phyloP scores from a whole-genome alignment of 1,140 invertebrate genomes.

The Drosophila virilis region DNA sequence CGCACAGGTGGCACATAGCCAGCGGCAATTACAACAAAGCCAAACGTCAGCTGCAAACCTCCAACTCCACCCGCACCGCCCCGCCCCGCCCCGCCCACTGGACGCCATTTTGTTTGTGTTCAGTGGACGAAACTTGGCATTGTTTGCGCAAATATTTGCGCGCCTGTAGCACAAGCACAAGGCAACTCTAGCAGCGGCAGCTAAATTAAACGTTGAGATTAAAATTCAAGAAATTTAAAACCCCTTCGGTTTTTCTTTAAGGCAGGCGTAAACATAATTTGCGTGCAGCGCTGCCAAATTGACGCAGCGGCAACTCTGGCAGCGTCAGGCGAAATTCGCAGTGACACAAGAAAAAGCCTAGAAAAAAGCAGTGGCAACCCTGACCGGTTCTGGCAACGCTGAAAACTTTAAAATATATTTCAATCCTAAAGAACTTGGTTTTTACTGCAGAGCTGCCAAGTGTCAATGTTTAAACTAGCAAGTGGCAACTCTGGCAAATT shows the following conservation, averaged over 20 bases:
- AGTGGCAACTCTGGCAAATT: no score
- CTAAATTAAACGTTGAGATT: background rate
- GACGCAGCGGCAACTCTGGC: no score
- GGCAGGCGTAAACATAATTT: no score
- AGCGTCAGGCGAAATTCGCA: no score
- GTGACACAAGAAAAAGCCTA: no score
- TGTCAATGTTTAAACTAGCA: no score
- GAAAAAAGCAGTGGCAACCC: background rate
- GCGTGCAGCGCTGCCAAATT: no score
- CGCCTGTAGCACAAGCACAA: constrained; percentile 6
- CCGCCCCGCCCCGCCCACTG: background rate
- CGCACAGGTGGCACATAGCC: constrained; percentile 73
- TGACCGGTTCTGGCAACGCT: background rate
- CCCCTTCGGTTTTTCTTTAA: no score
- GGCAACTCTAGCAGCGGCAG: constrained; percentile 5
- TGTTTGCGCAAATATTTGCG: no score
- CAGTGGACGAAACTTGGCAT: constrained; percentile 25
- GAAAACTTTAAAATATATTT: no score
- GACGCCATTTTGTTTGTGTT: constrained; percentile 45
- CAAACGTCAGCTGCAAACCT: background rate
- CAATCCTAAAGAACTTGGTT: no score
- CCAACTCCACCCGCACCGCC: background rate
- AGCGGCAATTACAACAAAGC: constrained; percentile 28
- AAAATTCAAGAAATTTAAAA: background rate
- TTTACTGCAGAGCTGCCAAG: no score